phyloP scores from a whole-genome alignment of 1,140 invertebrate genomes.

The Aphidius ervi region DNA sequence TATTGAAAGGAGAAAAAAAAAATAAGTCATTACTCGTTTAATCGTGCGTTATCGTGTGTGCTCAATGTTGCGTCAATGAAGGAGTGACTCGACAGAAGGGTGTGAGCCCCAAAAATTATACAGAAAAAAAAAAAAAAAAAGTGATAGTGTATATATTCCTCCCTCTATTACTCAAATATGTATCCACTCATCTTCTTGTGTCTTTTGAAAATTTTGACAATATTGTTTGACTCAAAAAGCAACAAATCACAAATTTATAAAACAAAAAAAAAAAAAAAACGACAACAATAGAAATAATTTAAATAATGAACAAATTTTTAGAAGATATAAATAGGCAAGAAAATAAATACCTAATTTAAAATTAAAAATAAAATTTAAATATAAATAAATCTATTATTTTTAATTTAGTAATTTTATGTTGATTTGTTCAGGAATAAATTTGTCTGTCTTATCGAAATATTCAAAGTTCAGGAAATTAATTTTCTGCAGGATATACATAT shows the following conservation, averaged over 20 bases:
- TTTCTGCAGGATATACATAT: slow-evolving; percentile 11
- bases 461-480: slow-evolving; percentile 25
- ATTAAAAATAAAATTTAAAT: background rate
- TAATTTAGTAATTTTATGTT: background rate
- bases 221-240: slow-evolving; percentile 45
- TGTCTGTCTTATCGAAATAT: slow-evolving; percentile 3
- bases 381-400: background rate
- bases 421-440: slow-evolving; percentile 1
- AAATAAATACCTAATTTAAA: too few relatives aligned
- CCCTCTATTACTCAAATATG: too few relatives aligned
- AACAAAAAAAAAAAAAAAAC: too few relatives aligned
- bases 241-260: slow-evolving; percentile 40
- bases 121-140: slow-evolving; percentile 21
- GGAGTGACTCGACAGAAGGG: slow-evolving; percentile 40
- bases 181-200: too few relatives aligned
- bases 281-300: background rate
- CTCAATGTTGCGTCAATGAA: slow-evolving; percentile 53
- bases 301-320: background rate
- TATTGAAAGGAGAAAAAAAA: background rate
- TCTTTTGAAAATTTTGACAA: slow-evolving; percentile 41
- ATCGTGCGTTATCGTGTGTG: slow-evolving; percentile 54
- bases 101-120: slow-evolving; percentile 31
- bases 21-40: slow-evolving; percentile 52
- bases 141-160: background rate
- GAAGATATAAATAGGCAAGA: too few relatives aligned